Evolutionary conservation across 2,113 vertebrate species (phyloP).

Genomic region (Laticauda laticaudata): DNA sequence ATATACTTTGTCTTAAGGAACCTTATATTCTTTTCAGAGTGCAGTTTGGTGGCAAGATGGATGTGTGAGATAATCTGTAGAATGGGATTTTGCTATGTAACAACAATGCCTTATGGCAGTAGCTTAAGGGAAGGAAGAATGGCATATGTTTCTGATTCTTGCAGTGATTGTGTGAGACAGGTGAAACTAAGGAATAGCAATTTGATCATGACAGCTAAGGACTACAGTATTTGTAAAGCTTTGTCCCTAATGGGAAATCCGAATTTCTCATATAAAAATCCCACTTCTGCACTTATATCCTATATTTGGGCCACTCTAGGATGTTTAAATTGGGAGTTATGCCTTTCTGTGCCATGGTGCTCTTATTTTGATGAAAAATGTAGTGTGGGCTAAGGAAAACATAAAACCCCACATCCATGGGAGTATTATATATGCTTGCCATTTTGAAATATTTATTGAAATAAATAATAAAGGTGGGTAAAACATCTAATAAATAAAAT

Average conservation of each 20-base stretch:
- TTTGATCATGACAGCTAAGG: not conserved
- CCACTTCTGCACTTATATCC: too few relatives aligned
- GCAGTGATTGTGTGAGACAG: not conserved
- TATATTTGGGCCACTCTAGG: not conserved
- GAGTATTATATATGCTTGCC: not conserved
- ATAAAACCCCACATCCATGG: not conserved
- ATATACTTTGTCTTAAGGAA: not conserved
- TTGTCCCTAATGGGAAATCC: not conserved
- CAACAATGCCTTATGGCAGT: too few relatives aligned
- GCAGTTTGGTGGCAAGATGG: not conserved
- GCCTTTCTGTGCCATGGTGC: not conserved
- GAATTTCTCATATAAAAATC: not conserved
- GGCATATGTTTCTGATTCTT: not conserved
- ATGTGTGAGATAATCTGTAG: not conserved
- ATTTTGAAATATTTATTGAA: not conserved
- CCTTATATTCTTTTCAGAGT: not conserved
- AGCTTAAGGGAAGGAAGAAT: not conserved
- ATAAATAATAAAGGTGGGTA: not conserved
- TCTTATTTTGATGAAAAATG: not conserved
- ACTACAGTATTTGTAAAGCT: not conserved
- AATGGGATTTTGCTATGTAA: not conserved
- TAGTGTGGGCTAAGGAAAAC: not conserved
- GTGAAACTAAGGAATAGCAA: not conserved
- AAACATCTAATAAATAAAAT: not conserved
- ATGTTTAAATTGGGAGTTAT: not conserved